Evolutionary conservation across 2,888 invertebrate species (phyloP).

Genomic region (Zygothrica quintamaculata): DNA sequence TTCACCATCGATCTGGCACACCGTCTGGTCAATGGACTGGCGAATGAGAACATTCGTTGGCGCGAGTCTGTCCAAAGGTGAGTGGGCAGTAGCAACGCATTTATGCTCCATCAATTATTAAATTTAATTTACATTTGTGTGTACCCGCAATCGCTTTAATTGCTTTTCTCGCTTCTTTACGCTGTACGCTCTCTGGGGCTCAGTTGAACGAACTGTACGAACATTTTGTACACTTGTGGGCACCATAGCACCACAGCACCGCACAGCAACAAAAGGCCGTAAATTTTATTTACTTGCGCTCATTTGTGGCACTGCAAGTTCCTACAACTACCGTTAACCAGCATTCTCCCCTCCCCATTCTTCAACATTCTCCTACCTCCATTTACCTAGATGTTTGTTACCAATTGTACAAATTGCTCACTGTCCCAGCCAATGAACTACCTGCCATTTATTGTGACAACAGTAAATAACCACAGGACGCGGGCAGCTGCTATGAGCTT

Average conservation of each 20-base stretch:
- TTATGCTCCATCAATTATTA: slow-evolving; percentile 76
- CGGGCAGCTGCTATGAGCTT: slow-evolving; percentile 32
- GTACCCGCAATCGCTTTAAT: slow-evolving; percentile 71
- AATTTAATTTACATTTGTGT: slow-evolving; percentile 77
- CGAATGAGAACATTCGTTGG: slow-evolving; percentile 91
- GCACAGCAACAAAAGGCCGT: slow-evolving; percentile 73
- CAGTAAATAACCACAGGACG: slow-evolving; percentile 55
- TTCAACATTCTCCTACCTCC: slow-evolving; percentile 5
- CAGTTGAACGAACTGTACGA: slow-evolving; percentile 56
- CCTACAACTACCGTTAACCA: slow-evolving; percentile 16
- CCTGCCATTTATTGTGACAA: slow-evolving; percentile 54
- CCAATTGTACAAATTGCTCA: slow-evolving; percentile 59
- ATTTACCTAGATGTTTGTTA: slow-evolving; percentile 26
- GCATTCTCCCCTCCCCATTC: slow-evolving; percentile 3
- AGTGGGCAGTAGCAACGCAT: slow-evolving; percentile 45
- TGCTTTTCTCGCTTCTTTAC: slow-evolving; percentile 50
- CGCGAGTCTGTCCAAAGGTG: slow-evolving; percentile 83
- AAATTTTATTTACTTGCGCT: slow-evolving; percentile 75
- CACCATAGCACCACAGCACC: no score
- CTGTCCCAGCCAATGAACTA: slow-evolving; percentile 66
- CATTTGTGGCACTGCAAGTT: slow-evolving; percentile 54
- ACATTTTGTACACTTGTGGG: slow-evolving; percentile 58
- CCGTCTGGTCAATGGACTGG: slow-evolving; percentile 95
- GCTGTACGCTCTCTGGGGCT: slow-evolving; percentile 1
- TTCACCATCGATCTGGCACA: slow-evolving; percentile 96